Base-by-base conservation (phyloP, 2,888 invertebrate genomes). In the Parnassius mnemosyne region DNA sequence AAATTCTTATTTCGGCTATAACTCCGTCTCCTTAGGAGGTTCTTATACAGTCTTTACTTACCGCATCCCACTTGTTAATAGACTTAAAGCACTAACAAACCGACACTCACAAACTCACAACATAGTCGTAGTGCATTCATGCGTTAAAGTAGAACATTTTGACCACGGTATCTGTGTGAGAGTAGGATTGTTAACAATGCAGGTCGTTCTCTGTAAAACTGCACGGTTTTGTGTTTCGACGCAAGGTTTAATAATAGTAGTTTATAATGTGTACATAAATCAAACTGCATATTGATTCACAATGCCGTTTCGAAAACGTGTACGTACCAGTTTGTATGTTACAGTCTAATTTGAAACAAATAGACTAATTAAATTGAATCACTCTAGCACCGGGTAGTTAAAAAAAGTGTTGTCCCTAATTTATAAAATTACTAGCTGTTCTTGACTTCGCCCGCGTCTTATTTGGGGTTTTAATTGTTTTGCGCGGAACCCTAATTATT, bases 61-160 rank as follows among this genome's bases (percentile, higher is more conserved):
- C 16, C 16, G 16, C 1, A 16, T 1, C 16, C 16, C 16, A 16
- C 16, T 16, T 16, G 16, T 16, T 50, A 43, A 12, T 34, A 54
- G 25, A 47, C n/a, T 10, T 25, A 16, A n/a, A 57, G 52, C 34
- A 42, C 52, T 56, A 51, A 61, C 56, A 61, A 52, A 61, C 51
- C 55, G n/a, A 25, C 53, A 53, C 10, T 44, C 13, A 46, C 57
- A 46, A 34, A 53, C 7, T 44, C 11, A 46, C 50, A 46, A 34
- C 49, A 47, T 47, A 42, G 46, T 54, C 46, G 50, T 12, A 54
- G 55, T 60, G 63, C 41, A 55, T 58, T 54, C 63, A 51, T 55
- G 54, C 63, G 51, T 58, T 58, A 63, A 63, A 63, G 58, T 63
- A 58, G 50, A 58, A 63, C 58, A 63, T 63, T 63, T 54, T 53